These are phyloP conservation scores for Melanotaenia pygmaea DNA, from an alignment of 2,797 vertebrate species.

Conservation along the genomic window DNA sequence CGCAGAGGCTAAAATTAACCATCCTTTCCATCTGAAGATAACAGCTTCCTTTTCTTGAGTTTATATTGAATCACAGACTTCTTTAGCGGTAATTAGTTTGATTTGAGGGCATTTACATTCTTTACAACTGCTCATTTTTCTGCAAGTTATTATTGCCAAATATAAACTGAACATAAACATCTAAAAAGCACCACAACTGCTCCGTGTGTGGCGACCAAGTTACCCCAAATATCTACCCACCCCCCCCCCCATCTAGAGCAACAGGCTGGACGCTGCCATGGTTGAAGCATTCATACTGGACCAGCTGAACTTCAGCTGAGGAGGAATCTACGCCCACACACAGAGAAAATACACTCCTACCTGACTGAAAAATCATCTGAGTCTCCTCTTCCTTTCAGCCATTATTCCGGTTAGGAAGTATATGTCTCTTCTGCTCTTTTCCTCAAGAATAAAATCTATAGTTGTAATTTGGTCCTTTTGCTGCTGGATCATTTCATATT, in stretches of 20 bases:
- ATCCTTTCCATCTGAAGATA: neutral
- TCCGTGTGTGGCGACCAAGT: constrained; percentile 27
- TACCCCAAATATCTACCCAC: constrained; percentile 2
- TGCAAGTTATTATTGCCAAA: too few species aligned
- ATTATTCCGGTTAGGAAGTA: constrained; percentile 7
- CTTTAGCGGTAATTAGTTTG: neutral
- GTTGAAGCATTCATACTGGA: constrained; percentile 48
- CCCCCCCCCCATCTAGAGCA: constrained; percentile 1
- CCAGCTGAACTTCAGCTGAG: constrained; percentile 57
- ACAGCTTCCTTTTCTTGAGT: neutral
- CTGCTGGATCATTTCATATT: constrained; percentile 19
- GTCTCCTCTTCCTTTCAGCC: constrained; percentile 6
- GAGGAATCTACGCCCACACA: constrained; percentile 7
- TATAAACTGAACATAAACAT: neutral
- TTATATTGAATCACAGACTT: neutral
- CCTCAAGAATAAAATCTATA: constrained; percentile 14
- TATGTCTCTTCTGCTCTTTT: constrained; percentile 17
- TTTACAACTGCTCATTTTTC: neutral
- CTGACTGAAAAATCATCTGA: constrained; percentile 39
- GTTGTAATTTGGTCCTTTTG: constrained; percentile 17
- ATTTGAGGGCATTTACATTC: neutral
- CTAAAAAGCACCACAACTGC: neutral
- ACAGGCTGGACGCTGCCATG: constrained; percentile 40
- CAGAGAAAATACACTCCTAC: neutral
- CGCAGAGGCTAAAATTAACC: too few species aligned